Evolutionary conservation across 2,113 vertebrate species (phyloP).

Genomic region (Thomomys bottae): DNA sequence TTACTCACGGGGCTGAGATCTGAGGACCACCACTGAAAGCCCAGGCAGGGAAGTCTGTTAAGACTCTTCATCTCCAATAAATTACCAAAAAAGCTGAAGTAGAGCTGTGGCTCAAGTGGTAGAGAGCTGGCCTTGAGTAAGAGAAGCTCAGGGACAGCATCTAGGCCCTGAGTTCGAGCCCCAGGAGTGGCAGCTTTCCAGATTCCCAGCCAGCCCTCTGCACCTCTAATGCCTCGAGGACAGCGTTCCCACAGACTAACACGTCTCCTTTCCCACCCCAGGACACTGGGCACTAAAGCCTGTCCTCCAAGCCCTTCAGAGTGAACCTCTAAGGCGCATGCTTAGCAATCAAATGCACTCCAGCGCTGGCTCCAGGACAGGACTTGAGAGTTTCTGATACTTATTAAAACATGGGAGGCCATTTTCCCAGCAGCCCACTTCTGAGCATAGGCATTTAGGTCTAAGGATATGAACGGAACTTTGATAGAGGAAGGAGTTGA

Average conservation of each 20-base stretch:
- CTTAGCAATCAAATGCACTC: neutral
- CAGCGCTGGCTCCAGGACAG: neutral
- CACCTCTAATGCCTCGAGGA: neutral
- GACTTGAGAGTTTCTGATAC: neutral
- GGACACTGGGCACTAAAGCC: neutral
- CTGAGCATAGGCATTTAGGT: neutral
- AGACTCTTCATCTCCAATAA: too few species aligned
- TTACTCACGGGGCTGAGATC: too few species aligned
- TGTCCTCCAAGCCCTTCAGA: neutral
- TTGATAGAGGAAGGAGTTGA: neutral
- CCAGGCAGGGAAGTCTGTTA: too few species aligned
- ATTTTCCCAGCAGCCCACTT: neutral
- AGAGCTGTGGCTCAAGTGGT: too few species aligned
- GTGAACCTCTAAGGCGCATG: neutral
- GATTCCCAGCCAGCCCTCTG: neutral
- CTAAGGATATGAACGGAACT: conserved; percentile 5
- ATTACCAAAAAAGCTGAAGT: too few species aligned
- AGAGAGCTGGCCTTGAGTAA: too few species aligned
- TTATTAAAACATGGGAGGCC: neutral
- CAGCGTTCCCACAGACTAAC: neutral
- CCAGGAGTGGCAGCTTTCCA: neutral
- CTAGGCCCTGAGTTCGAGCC: too few species aligned
- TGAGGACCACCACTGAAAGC: too few species aligned
- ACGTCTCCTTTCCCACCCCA: neutral
- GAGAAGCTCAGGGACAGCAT: too few species aligned